Conservation (phyloP, 2,113 vertebrate genomes). For the Thalassoma bifasciatum region DNA sequence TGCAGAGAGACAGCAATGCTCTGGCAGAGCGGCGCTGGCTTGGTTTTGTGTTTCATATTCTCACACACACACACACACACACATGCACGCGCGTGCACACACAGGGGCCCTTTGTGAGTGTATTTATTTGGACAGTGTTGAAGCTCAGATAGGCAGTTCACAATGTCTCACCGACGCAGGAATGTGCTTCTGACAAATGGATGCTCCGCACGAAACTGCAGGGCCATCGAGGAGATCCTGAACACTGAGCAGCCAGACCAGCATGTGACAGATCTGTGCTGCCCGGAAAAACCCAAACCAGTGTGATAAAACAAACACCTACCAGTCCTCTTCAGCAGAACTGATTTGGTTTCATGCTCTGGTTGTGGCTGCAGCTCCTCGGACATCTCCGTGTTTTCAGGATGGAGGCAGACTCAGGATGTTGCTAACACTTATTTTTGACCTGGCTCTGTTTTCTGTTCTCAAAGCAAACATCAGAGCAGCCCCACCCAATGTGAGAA, state of each 20-base stretch:
- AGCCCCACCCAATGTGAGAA: not conserved
- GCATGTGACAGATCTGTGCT: slow-evolving; percentile 47
- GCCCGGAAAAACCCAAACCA: slow-evolving; percentile 32
- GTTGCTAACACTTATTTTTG: slow-evolving; percentile 17
- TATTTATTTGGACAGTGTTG: slow-evolving; percentile 61
- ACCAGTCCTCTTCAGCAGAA: slow-evolving; percentile 7
- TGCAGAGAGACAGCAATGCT: slow-evolving; percentile 52
- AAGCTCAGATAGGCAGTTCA: slow-evolving; percentile 49
- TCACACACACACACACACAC: slow-evolving; percentile 8
- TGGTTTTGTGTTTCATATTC: slow-evolving; percentile 40
- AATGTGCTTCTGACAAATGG: slow-evolving; percentile 69
- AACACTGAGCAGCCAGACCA: slow-evolving; percentile 14
- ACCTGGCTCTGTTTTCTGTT: slow-evolving; percentile 18
- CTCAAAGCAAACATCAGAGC: slow-evolving; percentile 14
- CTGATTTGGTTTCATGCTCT: slow-evolving; percentile 1
- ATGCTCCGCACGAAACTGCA: slow-evolving; percentile 44
- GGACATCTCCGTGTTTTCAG: not conserved
- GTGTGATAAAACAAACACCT: slow-evolving; percentile 43
- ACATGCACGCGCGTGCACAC: slow-evolving; percentile 19
- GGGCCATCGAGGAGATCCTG: slow-evolving; percentile 27
- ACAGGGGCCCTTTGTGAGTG: slow-evolving; percentile 37
- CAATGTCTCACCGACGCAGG: slow-evolving; percentile 46
- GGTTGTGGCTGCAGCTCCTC: slow-evolving; percentile 12
- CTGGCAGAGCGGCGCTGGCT: slow-evolving; percentile 19
- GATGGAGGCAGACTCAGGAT: slow-evolving; percentile 16